Base-by-base conservation (phyloP, 2,113 vertebrate species). In the Pelodiscus sinensis region DNA sequence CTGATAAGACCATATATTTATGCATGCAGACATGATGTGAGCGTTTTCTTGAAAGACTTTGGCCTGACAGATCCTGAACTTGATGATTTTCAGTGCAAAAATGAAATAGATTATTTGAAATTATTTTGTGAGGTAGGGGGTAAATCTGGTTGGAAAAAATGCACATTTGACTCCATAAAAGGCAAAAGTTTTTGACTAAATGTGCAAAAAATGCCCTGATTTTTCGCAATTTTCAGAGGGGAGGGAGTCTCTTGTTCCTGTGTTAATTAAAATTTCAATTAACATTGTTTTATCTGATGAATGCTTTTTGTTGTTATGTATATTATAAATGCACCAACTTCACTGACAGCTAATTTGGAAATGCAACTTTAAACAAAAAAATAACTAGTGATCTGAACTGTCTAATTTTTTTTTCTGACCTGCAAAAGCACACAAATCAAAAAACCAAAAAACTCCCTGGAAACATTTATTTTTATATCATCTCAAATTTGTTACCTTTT, bases 281-380 rank as follows among this genome's bases (percentile, higher is more conserved):
- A 85, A 2, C 22, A 13, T 75, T 44, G 22, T 5, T 75, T 75
- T 44, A 75, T 22, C 71, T 75, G 71, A 75, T 12, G 38, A 11
- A 75, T 75, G 44, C 18, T 24, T 88, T 95, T 88, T 82, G 55
- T 57, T 93, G 81, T 22, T 86, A 13, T 94, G 86, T 94, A 94
- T 96, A 92, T 96, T 96, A 94, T 88, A 65, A 79, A 16, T 78
- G 52, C 83, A 90, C 83, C 92, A 94, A 91, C 92, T 78, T 44
- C 85, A 90, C 83, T 90, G 93, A 91, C 92, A 82, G 29, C 84
- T 82, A 88, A 88, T 78, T 94, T 58, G 58, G 50, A 95, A 94
- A 97, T 21, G 79, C 51, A 78, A 88, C 52, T 38, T 13, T 6
- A 44, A 75, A 90, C 3, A 7, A 31, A n/a, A 68, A 62, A 29